phyloP scores from a whole-genome alignment of 2,888 invertebrate genomes.

The Omphaloscelis lunosa region DNA sequence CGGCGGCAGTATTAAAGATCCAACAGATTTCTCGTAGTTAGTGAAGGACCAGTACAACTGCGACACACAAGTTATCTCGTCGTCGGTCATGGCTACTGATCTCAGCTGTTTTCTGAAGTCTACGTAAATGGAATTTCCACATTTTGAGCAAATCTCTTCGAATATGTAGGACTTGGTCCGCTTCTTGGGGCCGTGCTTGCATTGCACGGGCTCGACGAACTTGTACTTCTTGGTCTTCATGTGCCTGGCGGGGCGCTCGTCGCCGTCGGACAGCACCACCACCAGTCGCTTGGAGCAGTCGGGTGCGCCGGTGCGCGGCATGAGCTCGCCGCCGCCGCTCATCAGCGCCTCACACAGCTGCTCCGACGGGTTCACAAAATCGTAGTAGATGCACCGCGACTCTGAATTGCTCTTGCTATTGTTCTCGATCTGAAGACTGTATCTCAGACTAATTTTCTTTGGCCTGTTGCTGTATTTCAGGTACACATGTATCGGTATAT shows the following conservation, averaged over 20 bases:
- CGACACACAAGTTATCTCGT: constrained; percentile 82
- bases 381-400: constrained; percentile 85
- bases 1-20: constrained; percentile 82
- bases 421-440: constrained; percentile 86
- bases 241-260: constrained; percentile 69
- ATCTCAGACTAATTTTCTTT: constrained; percentile 85
- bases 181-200: constrained; percentile 76
- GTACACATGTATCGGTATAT: constrained; percentile 88
- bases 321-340: constrained; percentile 84
- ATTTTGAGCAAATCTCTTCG: constrained; percentile 83
- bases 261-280: constrained; percentile 77
- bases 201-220: constrained; percentile 81
- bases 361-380: constrained; percentile 85
- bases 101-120: constrained; percentile 83
- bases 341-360: constrained; percentile 82
- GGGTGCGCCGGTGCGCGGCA: constrained; percentile 76
- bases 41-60: constrained; percentile 82
- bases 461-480: constrained; percentile 85
- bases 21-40: constrained; percentile 82
- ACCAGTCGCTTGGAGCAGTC: constrained; percentile 74
- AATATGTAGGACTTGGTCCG: constrained; percentile 74
- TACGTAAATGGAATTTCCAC: constrained; percentile 80
- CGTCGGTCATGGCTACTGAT: constrained; percentile 82
- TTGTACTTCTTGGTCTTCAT: constrained; percentile 77
- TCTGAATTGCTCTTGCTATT: constrained; percentile 82